Conservation (phyloP, 2,113 vertebrate genomes). For the Cebidichthys violaceus region DNA sequence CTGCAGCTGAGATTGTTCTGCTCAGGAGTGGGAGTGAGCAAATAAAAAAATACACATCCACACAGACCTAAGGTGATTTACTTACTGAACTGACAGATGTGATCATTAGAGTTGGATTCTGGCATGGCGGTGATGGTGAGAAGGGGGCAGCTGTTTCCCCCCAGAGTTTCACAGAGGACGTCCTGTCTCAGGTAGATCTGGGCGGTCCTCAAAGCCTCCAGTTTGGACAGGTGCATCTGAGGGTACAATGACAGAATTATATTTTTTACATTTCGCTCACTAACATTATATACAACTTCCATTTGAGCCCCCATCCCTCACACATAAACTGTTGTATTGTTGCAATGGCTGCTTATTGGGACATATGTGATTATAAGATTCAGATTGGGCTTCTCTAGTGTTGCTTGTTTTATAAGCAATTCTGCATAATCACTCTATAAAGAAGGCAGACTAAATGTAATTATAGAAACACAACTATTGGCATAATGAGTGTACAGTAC, state of each 20-base stretch:
- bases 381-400: slow-evolving; percentile 4
- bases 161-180: slow-evolving; percentile 91
- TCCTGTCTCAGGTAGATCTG: slow-evolving; percentile 95
- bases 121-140: slow-evolving; percentile 98
- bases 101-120: slow-evolving; percentile 91
- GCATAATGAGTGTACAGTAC: neutral
- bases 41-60: neutral
- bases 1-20: neutral
- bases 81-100: slow-evolving; percentile 97
- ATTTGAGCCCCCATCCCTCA: neutral
- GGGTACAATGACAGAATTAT: neutral
- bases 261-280: slow-evolving; percentile 9
- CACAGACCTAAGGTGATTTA: slow-evolving; percentile 36
- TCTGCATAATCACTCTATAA: neutral
- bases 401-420: slow-evolving; percentile 7
- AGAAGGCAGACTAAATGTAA: neutral
- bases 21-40: neutral
- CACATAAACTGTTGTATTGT: neutral
- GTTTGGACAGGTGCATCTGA: slow-evolving; percentile 96
- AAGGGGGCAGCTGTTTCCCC: slow-evolving; percentile 94
- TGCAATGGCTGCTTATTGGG: neutral
- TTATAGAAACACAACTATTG: neutral
- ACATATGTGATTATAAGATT: slow-evolving; percentile 23
- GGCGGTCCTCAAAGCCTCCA: slow-evolving; percentile 90
- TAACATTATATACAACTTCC: neutral